These are phyloP conservation scores for Thaumetopoea pityocampa DNA, from an alignment of 1,140 invertebrate genomes.

Conservation along the genomic window DNA sequence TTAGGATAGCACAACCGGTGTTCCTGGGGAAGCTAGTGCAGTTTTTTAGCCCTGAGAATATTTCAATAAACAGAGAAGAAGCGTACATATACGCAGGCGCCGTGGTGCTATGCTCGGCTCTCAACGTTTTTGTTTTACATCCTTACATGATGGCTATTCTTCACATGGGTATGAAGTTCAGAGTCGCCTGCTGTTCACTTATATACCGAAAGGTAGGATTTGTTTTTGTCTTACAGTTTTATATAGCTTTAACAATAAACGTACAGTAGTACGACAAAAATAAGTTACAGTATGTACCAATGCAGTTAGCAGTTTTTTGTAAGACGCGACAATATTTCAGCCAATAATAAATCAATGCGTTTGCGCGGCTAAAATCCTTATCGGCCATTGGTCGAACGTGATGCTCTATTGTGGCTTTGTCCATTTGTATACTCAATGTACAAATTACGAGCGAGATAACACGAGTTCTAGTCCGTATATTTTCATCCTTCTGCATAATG, in stretches of 20 bases:
- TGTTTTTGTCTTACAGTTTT: neutral
- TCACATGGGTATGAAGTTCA: conserved; percentile 87
- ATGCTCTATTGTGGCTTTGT: too few relatives aligned
- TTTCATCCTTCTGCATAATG: too few relatives aligned
- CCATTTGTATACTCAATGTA: too few relatives aligned
- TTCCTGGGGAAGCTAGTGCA: conserved; percentile 83
- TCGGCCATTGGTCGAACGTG: too few relatives aligned
- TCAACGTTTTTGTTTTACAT: conserved; percentile 85
- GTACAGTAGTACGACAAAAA: too few relatives aligned
- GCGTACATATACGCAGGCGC: conserved; percentile 81
- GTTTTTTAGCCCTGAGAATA: conserved; percentile 78
- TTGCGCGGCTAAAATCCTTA: too few relatives aligned
- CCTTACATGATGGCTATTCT: conserved; percentile 85
- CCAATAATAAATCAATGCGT: too few relatives aligned
- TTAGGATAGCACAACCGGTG: conserved; percentile 84
- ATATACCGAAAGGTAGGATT: conserved; percentile 87
- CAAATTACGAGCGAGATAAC: too few relatives aligned
- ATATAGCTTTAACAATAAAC: too few relatives aligned
- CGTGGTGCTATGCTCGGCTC: conserved; percentile 81
- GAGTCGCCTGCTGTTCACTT: conserved; percentile 85
- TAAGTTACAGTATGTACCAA: too few relatives aligned
- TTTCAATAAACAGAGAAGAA: conserved; percentile 69
- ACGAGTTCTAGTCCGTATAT: too few relatives aligned
- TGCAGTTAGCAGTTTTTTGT: conserved; percentile 1
- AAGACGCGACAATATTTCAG: neutral